Conservation (phyloP, 2,888 invertebrate genomes). For the Chaetoderma sp. region DNA sequence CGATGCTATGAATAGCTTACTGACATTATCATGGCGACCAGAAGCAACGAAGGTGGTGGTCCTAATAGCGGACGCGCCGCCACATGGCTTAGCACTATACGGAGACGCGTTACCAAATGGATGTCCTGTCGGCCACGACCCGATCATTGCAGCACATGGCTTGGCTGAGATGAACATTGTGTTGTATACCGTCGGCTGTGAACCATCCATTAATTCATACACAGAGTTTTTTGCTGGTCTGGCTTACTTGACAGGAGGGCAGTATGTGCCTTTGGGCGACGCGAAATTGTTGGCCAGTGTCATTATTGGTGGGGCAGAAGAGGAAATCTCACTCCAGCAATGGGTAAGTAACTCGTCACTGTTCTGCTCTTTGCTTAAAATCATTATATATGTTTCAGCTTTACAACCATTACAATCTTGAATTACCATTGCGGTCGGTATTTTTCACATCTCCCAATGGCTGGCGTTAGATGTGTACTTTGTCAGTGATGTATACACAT, state of each 20-base stretch:
- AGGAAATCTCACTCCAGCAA: slow-evolving; percentile 61
- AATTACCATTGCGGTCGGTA: too few relatives aligned
- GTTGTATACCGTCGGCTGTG: slow-evolving; percentile 60
- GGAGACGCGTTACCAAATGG: slow-evolving; percentile 58
- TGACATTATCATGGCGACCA: slow-evolving; percentile 39
- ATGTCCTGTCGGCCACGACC: slow-evolving; percentile 59
- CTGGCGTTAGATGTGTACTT: too few relatives aligned
- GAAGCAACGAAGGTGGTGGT: slow-evolving; percentile 42
- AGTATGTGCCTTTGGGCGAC: slow-evolving; percentile 58
- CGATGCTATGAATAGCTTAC: slow-evolving; percentile 54
- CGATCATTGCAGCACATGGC: slow-evolving; percentile 47
- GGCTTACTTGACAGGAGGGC: slow-evolving; percentile 61
- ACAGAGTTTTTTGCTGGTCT: slow-evolving; percentile 60
- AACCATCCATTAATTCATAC: slow-evolving; percentile 52
- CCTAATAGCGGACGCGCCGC: slow-evolving; percentile 45
- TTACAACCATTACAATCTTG: too few relatives aligned
- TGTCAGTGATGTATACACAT: too few relatives aligned
- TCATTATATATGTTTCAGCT: too few relatives aligned
- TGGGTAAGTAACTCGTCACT: too few relatives aligned
- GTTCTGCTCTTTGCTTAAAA: too few relatives aligned
- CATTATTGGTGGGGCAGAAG: slow-evolving; percentile 61
- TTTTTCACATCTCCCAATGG: too few relatives aligned
- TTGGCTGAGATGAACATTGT: slow-evolving; percentile 60
- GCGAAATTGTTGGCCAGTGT: slow-evolving; percentile 53
- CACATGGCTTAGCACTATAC: slow-evolving; percentile 42